Conservation (phyloP, 2,888 invertebrate species). For the Antitype chi region DNA sequence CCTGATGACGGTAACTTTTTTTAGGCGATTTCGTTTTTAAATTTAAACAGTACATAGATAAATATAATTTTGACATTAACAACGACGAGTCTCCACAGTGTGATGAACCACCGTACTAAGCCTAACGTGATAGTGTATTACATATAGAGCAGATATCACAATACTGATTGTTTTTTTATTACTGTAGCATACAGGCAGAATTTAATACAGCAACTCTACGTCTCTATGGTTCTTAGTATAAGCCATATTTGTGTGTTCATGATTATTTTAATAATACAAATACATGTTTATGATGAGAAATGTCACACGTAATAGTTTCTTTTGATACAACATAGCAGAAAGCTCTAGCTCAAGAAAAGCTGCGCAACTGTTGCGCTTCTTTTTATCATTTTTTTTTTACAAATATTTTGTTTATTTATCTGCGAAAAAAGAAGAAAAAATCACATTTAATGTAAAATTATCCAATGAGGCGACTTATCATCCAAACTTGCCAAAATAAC, state of each 20-base stretch:
- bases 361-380: conserved; percentile 25
- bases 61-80: not conserved
- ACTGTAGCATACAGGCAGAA: conserved; percentile 12
- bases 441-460: not conserved
- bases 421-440: not conserved
- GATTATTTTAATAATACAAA: conserved; percentile 1
- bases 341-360: not conserved
- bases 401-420: too few species aligned
- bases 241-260: conserved; percentile 31
- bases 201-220: conserved; percentile 21
- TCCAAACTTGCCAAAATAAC: not conserved
- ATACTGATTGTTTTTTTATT: conserved; percentile 42
- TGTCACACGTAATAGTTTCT: not conserved
- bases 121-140: conserved; percentile 21
- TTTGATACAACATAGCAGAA: not conserved
- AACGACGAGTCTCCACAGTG: not conserved
- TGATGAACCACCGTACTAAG: conserved; percentile 30
- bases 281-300: not conserved
- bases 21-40: too few species aligned
- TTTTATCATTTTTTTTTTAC: too few species aligned
- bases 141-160: conserved; percentile 44
- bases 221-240: conserved; percentile 25
- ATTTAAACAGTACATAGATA: not conserved
- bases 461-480: not conserved
- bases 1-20: not conserved